Conservation (phyloP, 2,797 vertebrate species). For the Cottoperca gobio region DNA sequence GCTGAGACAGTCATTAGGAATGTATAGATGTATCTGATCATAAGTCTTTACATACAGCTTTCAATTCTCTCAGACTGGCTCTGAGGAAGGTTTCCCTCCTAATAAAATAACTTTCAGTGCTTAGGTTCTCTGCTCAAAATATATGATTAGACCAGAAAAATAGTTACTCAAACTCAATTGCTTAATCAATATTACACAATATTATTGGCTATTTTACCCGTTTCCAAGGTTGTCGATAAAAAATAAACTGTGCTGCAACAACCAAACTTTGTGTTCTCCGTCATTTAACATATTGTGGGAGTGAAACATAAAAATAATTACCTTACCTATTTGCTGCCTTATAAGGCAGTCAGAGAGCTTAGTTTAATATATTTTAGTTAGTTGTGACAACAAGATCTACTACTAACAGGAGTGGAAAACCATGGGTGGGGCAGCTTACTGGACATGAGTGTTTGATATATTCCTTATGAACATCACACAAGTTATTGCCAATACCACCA, state of each 20-base stretch:
- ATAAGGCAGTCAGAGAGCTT: background rate
- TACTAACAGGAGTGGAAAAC: too few relatives aligned
- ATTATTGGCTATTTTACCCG: background rate
- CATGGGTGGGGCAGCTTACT: too few relatives aligned
- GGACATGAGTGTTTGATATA: background rate
- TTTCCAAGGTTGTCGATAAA: background rate
- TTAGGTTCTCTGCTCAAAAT: background rate
- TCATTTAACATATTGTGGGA: background rate
- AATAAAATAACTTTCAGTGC: too few relatives aligned
- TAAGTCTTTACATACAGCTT: background rate
- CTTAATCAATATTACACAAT: background rate
- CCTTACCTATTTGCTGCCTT: background rate
- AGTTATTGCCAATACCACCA: background rate
- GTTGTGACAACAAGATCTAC: too few relatives aligned
- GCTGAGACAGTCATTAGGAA: background rate
- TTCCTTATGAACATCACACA: background rate
- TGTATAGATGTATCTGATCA: background rate
- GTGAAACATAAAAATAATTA: constrained; percentile 1
- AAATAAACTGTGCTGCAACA: background rate
- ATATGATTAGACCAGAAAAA: background rate
- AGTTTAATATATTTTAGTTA: background rate
- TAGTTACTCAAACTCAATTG: too few relatives aligned
- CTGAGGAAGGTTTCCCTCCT: background rate
- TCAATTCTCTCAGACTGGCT: background rate
- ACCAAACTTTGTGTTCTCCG: background rate